Evolutionary conservation across 2,113 vertebrate species (phyloP), one percentile per base, ranked within the genome.

Genomic region (Pholis gunnellus): DNA sequence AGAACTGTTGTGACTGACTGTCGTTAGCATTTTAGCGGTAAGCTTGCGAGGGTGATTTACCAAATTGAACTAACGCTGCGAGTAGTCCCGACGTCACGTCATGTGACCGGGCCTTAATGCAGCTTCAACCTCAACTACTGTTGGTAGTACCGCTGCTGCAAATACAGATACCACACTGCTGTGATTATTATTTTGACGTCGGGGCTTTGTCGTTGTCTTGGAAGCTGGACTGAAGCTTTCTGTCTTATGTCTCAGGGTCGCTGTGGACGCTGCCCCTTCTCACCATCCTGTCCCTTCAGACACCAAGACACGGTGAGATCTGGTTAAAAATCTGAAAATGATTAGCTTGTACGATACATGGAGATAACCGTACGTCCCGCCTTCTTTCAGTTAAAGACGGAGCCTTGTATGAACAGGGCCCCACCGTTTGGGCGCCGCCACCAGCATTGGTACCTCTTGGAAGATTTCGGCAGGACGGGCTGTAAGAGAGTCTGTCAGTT

Each of bases 401-500:
- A 20, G 65, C 0, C 0, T 10, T 97, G 96, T 59, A 0, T 2
- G 0, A 72, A 11, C 11, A 36, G 31, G 1, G 31, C 1, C 25
- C 0, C 1, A 82, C 57, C 81, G 48, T 88, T 81, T 54, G 22
- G 50, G 5, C 2, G 0, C 0, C 0, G 40, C 4, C 57, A 72
- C 36, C 0, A 10, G 0, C 10, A 0, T 1, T 87, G 70, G 79
- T 14, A 52, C 14, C 10, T n/a, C 17, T 34, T 73, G 42, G 61
- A 73, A 0, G 0, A 25, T 64, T 60, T 77, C 1, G 20, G 14
- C 2, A 42, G 1, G 7, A 3, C 0, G 2, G 94, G 96, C 78
- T 99, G 98, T 83, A 94, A 18, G 81, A 95, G 92, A 75, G 86
- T 83, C 40, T 99, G 97, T 5, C 15, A 88, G 34, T 93, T 67